These are phyloP conservation scores for Tuberolachnus salignus DNA, from an alignment of 2,888 invertebrate genomes.

Conservation along the genomic window DNA sequence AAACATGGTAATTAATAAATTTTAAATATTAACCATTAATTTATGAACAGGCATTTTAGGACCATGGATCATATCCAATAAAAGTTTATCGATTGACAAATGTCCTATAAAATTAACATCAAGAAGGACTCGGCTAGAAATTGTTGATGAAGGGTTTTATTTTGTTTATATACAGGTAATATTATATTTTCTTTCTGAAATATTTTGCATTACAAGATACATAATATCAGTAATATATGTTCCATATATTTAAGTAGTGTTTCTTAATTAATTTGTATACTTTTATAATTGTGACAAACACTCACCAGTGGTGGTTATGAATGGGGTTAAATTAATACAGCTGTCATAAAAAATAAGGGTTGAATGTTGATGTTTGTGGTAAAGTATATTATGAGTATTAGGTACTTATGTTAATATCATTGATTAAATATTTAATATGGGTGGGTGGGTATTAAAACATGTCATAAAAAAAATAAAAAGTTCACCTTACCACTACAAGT, in stretches of 20 bases:
- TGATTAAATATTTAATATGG: too few species aligned
- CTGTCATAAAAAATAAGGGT: too few species aligned
- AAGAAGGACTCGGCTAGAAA: constrained; percentile 41
- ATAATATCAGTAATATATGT: not conserved
- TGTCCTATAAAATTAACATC: constrained; percentile 33
- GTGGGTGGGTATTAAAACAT: too few species aligned
- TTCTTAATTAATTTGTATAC: too few species aligned
- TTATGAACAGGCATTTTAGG: constrained; percentile 49
- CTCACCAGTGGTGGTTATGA: too few species aligned
- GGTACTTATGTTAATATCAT: too few species aligned
- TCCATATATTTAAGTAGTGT: not conserved
- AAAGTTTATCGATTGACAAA: constrained; percentile 26
- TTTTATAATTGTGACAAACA: not conserved
- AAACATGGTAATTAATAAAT: not conserved
- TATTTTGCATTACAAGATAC: not conserved
- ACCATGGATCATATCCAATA: constrained; percentile 46
- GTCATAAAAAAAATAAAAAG: too few species aligned
- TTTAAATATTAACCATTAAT: not conserved
- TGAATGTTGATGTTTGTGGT: too few species aligned
- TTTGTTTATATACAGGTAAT: constrained; percentile 44
- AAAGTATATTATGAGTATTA: too few species aligned
- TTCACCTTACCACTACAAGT: too few species aligned
- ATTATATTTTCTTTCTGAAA: not conserved
- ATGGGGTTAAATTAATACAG: too few species aligned
- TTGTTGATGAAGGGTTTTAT: constrained; percentile 43